These are phyloP conservation scores for Ennomos erosarius DNA, from an alignment of 2,888 invertebrate genomes.

Conservation along the genomic window DNA sequence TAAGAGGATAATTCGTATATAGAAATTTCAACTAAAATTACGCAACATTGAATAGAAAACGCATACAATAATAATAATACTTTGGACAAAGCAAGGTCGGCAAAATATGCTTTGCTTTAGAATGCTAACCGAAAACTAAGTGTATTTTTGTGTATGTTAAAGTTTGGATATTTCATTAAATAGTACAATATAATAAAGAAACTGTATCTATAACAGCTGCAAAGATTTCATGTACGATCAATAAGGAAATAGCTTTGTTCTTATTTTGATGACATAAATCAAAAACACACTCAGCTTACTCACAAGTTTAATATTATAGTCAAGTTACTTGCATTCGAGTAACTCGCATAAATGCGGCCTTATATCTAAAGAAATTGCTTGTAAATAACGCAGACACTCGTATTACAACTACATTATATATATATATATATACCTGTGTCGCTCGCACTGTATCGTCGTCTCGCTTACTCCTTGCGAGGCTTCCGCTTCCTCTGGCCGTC, in stretches of 20 bases:
- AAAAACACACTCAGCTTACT: constrained; percentile 26
- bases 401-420: constrained; percentile 9
- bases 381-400: constrained; percentile 20
- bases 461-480: constrained; percentile 76
- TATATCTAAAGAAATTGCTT: constrained; percentile 26
- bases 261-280: constrained; percentile 8
- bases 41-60: constrained; percentile 29
- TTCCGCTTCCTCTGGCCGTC: constrained; percentile 80
- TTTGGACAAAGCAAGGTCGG: constrained; percentile 31
- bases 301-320: constrained; percentile 4
- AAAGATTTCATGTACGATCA: neutral
- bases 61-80: constrained; percentile 35
- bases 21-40: constrained; percentile 30
- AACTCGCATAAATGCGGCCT: constrained; percentile 16
- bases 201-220: neutral
- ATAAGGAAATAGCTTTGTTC: constrained; percentile 7
- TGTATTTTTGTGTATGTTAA: constrained; percentile 19
- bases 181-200: too few species aligned
- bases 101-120: constrained; percentile 21
- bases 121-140: constrained; percentile 11
- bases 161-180: too few species aligned
- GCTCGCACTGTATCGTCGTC: constrained; percentile 20
- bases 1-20: constrained; percentile 24
- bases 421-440: constrained; percentile 32
- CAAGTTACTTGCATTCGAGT: constrained; percentile 20